These are phyloP conservation scores for Albula glossodonta DNA, from an alignment of 2,113 vertebrate genomes.

Conservation along the genomic window DNA sequence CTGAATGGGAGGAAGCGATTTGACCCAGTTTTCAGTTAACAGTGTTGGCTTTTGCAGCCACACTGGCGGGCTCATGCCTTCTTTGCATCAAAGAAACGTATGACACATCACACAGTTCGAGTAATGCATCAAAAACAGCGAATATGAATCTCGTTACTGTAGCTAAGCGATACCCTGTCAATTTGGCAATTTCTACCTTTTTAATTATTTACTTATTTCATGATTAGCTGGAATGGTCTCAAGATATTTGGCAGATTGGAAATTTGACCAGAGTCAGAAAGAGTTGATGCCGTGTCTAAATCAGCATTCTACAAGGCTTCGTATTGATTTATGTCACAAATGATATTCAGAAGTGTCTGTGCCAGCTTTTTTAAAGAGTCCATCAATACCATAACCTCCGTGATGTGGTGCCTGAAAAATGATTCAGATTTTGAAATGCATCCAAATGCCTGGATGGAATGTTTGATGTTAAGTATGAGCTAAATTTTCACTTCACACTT, in stretches of 20 bases:
- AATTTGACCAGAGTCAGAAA: background rate
- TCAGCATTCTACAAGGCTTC: background rate
- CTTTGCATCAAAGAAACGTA: constrained; percentile 30
- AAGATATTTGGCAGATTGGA: constrained; percentile 2
- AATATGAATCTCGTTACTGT: constrained; percentile 42
- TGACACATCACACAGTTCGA: constrained; percentile 44
- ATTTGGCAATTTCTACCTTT: constrained; percentile 51
- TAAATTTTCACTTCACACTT: background rate
- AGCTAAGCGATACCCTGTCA: constrained; percentile 47
- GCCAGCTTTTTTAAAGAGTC: background rate
- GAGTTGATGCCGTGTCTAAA: constrained; percentile 1
- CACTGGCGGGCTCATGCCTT: constrained; percentile 23
- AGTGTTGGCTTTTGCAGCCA: constrained; percentile 36
- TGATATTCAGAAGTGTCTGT: background rate
- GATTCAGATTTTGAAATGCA: background rate
- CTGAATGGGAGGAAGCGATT: constrained; percentile 24
- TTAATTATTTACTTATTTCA: constrained; percentile 54
- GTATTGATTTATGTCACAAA: background rate
- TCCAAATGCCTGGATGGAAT: background rate
- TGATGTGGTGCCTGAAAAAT: background rate
- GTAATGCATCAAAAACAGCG: constrained; percentile 53
- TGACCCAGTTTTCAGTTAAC: constrained; percentile 20
- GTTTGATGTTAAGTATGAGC: background rate
- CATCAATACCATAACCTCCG: background rate
- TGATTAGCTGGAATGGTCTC: constrained; percentile 43